These are phyloP conservation scores for Acrobasis suavella DNA, from an alignment of 2,888 invertebrate genomes.

Conservation along the genomic window DNA sequence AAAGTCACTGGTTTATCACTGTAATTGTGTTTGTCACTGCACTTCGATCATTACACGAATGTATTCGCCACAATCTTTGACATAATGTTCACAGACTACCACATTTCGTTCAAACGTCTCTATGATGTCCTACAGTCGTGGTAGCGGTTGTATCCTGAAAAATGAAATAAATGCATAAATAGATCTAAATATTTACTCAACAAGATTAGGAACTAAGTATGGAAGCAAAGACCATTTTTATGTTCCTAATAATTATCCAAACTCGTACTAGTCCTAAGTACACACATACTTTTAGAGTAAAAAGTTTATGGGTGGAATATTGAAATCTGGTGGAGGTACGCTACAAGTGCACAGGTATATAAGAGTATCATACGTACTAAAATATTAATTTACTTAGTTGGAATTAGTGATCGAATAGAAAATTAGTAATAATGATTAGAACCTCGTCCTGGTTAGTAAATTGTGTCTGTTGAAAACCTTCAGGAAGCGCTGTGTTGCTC, in stretches of 20 bases:
- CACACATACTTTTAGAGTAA: neutral
- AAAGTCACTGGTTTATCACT: slow-evolving; percentile 8
- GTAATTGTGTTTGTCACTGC: neutral
- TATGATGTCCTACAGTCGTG: slow-evolving; percentile 49
- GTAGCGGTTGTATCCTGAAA: slow-evolving; percentile 51
- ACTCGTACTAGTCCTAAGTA: no score
- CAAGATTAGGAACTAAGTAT: no score
- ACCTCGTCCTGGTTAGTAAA: slow-evolving; percentile 59
- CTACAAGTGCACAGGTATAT: no score
- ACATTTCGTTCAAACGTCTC: slow-evolving; percentile 31
- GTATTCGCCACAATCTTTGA: neutral
- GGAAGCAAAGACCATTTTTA: neutral
- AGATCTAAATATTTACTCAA: no score
- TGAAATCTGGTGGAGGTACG: no score
- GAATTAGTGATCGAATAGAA: slow-evolving; percentile 15
- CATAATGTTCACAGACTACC: slow-evolving; percentile 4
- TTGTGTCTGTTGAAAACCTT: slow-evolving; percentile 58
- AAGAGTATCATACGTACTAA: neutral
- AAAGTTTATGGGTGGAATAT: neutral
- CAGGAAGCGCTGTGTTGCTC: slow-evolving; percentile 70
- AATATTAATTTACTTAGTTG: neutral
- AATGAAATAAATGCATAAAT: slow-evolving; percentile 18
- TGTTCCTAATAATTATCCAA: no score
- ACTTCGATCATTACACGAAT: neutral
- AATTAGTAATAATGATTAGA: slow-evolving; percentile 43